Percentiles rank a stretch among this genome's conserved stretches.
Evolutionary conservation across 92 coral and sea anemone species (phyloP).

Genomic region (Parazoanthus darwini): DNA sequence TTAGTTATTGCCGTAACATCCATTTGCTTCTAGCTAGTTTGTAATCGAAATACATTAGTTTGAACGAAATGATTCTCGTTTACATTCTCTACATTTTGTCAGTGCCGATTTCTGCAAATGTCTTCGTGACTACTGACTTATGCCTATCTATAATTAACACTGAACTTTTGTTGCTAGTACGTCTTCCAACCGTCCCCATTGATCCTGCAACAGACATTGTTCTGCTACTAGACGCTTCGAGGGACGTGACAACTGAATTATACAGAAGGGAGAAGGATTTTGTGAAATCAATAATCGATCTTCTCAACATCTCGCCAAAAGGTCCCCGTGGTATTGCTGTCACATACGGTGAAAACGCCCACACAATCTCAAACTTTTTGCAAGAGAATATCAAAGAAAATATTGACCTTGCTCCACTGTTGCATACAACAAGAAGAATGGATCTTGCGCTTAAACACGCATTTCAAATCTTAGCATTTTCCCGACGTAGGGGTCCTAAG

Average conservation of each 20-base stretch:
- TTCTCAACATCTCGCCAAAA: conserved; percentile 24
- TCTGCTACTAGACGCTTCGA: conserved; percentile 19
- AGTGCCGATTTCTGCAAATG: not conserved
- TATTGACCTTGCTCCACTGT: conserved; percentile 18
- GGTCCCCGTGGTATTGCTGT: conserved; percentile 35
- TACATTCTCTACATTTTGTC: not conserved
- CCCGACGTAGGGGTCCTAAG: conserved; percentile 12
- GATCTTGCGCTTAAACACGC: conserved; percentile 34
- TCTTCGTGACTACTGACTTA: not conserved
- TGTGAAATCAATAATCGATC: conserved; percentile 8
- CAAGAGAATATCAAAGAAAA: conserved; percentile 24
- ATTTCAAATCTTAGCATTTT: conserved; percentile 10
- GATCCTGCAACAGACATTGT: conserved; percentile 23
- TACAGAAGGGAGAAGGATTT: conserved; percentile 26
- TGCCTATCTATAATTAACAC: not conserved
- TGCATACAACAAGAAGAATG: conserved; percentile 28
- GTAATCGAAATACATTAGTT: not conserved
- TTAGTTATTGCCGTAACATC: no score
- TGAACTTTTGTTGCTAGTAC: not conserved
- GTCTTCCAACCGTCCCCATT: not conserved
- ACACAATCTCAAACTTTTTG: conserved; percentile 26
- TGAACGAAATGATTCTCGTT: not conserved
- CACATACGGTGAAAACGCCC: conserved; percentile 27
- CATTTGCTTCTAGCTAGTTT: no score
- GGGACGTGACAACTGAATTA: conserved; percentile 7